Evolutionary conservation across 2,888 invertebrate genomes (phyloP).

Genomic region (Dryobota labecula): DNA sequence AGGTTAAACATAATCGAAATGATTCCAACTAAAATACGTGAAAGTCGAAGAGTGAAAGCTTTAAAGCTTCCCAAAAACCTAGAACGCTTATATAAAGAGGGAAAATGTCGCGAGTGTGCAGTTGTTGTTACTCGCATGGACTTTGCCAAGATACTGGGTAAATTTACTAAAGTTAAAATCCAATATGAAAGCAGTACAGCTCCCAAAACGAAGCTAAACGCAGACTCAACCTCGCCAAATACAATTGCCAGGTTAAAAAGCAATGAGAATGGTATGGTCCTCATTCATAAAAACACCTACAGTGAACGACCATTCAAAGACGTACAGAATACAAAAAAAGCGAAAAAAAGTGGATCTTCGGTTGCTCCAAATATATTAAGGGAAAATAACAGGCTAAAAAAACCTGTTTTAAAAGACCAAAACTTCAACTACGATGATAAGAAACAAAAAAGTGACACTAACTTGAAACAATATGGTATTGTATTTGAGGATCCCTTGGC

Average conservation of each 20-base stretch:
- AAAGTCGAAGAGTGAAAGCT: conserved; percentile 75
- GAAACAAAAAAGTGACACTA: conserved; percentile 63
- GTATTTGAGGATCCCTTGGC: conserved; percentile 79
- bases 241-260: conserved; percentile 80
- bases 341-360: conserved; percentile 66
- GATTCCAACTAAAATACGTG: conserved; percentile 83
- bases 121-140: conserved; percentile 87
- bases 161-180: conserved; percentile 88
- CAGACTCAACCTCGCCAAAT: conserved; percentile 68
- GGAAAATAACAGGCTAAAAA: conserved; percentile 83
- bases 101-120: conserved; percentile 86
- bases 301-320: conserved; percentile 80
- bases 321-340: conserved; percentile 70
- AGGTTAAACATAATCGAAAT: conserved; percentile 66
- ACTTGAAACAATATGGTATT: conserved; percentile 82
- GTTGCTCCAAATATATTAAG: conserved; percentile 77
- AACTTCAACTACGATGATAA: conserved; percentile 68
- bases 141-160: conserved; percentile 88
- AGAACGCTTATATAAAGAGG: conserved; percentile 84
- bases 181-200: conserved; percentile 84
- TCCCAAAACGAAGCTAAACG: conserved; percentile 75
- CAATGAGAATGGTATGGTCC: conserved; percentile 88
- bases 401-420: conserved; percentile 73
- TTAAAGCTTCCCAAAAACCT: conserved; percentile 82
- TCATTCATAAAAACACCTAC: conserved; percentile 79